Evolutionary conservation across 2,113 vertebrate species (phyloP).

Genomic region (Anhinga rufa): DNA sequence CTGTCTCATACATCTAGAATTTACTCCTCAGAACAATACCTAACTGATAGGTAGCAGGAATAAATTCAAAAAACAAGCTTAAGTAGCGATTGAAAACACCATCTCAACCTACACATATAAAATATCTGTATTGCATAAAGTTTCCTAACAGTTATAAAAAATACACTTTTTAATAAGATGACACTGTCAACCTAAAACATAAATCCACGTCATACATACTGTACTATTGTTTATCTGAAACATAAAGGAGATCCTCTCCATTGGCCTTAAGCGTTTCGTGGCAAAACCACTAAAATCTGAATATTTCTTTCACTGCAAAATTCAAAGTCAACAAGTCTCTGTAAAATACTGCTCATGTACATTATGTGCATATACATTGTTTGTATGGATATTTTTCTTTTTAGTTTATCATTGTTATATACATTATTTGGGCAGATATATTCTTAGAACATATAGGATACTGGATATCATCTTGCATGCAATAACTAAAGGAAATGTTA

Average conservation of each 20-base stretch:
- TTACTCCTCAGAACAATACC: not conserved
- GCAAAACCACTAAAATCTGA: not conserved
- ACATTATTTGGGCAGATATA: not conserved
- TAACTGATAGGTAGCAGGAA: not conserved
- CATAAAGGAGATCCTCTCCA: not conserved
- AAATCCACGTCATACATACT: not conserved
- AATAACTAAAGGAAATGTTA: not conserved
- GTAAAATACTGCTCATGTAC: not conserved
- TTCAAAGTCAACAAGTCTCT: not conserved
- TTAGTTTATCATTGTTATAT: not conserved
- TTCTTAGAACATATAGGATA: not conserved
- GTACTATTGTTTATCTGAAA: not conserved
- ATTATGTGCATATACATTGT: not conserved
- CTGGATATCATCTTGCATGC: not conserved
- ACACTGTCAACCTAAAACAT: not conserved
- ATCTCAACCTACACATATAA: not conserved
- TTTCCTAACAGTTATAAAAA: not conserved
- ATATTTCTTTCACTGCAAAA: not conserved
- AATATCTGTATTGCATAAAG: not conserved
- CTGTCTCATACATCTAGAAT: not conserved
- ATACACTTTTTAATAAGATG: not conserved
- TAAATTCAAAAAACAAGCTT: not conserved
- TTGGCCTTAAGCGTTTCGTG: not conserved
- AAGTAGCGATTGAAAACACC: not conserved
- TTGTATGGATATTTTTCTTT: not conserved